These are phyloP conservation scores for Drosophila testacea DNA, from an alignment of 2,888 invertebrate species.

Conservation along the genomic window DNA sequence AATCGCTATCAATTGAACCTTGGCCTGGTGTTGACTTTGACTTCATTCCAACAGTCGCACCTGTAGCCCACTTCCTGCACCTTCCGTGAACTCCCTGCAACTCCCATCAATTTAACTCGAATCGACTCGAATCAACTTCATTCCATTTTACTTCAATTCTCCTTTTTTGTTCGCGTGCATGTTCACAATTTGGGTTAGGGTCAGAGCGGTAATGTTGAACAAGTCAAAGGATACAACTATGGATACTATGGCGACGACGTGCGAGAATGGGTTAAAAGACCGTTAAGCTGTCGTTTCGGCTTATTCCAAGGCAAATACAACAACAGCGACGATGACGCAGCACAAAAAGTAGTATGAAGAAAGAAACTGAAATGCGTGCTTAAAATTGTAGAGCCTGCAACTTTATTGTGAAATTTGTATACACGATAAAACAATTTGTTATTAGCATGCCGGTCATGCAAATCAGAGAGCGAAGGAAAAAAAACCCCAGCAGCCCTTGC, in stretches of 20 bases:
- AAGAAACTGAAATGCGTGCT: conserved; percentile 59
- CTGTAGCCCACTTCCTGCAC: conserved; percentile 27
- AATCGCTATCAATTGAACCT: conserved; percentile 55
- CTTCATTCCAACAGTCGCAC: conserved; percentile 53
- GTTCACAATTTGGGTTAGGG: conserved; percentile 83
- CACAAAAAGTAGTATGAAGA: conserved; percentile 13
- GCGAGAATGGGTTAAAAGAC: conserved; percentile 63
- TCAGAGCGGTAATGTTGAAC: conserved; percentile 77
- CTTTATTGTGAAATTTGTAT: conserved; percentile 73
- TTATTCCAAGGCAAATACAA: not conserved
- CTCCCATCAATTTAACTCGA: not conserved
- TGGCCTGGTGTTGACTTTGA: conserved; percentile 68
- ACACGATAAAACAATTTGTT: conserved; percentile 79
- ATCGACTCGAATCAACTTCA: conserved; percentile 1
- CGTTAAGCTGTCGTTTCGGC: conserved; percentile 63
- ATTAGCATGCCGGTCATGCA: conserved; percentile 70
- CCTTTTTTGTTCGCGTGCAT: conserved; percentile 79
- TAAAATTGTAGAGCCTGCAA: conserved; percentile 60
- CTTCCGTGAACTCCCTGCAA: not conserved
- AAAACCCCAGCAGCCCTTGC: conserved; percentile 1
- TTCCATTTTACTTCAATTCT: conserved; percentile 8
- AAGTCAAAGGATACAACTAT: conserved; percentile 62
- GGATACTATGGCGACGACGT: conserved; percentile 45
- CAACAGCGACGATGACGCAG: conserved; percentile 33
- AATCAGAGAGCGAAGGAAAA: conserved; percentile 28